Percentiles rank a stretch among this genome's conserved stretches.
phyloP scores from a whole-genome alignment of 2,113 vertebrate species.

The Alaudala cheleensis region DNA sequence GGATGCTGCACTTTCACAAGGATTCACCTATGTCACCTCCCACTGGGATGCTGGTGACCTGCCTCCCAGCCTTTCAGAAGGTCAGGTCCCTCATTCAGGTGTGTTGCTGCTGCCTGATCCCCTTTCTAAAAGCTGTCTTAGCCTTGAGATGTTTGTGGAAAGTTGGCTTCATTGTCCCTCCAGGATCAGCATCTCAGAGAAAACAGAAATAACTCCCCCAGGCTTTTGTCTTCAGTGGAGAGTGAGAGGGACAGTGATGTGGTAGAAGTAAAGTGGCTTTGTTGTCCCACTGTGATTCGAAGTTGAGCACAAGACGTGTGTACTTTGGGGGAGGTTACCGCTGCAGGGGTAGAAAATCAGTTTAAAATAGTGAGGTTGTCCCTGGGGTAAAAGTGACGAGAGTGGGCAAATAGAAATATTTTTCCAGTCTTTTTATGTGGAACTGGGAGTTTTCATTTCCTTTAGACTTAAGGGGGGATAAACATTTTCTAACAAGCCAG shows the following conservation, averaged over 20 bases:
- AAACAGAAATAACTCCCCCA: neutral
- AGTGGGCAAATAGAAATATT: neutral
- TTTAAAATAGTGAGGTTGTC: neutral
- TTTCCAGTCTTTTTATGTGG: neutral
- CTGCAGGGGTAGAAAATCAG: neutral
- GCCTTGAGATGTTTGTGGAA: neutral
- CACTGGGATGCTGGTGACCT: neutral
- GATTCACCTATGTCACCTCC: neutral
- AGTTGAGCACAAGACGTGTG: neutral
- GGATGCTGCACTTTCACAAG: neutral
- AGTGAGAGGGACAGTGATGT: fast-evolving
- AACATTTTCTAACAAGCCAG: neutral
- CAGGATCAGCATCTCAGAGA: neutral
- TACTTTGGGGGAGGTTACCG: neutral
- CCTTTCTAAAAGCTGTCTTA: neutral
- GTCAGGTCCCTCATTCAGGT: neutral
- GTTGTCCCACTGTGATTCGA: neutral
- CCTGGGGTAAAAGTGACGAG: neutral
- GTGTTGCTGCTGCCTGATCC: neutral
- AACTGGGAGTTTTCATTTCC: neutral
- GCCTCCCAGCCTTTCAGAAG: neutral
- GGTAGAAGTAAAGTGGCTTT: neutral
- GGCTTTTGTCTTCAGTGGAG: neutral
- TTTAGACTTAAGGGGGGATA: neutral
- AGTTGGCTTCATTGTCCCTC: neutral